These are phyloP conservation scores for Anguilla marmorata DNA, from an alignment of 2,797 vertebrate species.

Conservation along the genomic window DNA sequence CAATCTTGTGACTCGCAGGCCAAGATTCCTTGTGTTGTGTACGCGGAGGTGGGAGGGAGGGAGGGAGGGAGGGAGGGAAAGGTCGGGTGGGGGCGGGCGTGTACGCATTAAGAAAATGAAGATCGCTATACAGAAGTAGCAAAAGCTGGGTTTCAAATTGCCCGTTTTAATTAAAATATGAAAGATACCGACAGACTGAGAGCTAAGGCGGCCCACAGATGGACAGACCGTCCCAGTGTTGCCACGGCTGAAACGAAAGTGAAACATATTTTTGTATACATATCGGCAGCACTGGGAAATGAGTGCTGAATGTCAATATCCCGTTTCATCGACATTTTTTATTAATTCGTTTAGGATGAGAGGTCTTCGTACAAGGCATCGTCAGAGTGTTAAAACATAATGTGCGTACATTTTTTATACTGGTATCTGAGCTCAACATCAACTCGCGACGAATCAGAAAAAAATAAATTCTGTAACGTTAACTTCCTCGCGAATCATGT, in stretches of 20 bases:
- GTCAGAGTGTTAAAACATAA: too few relatives aligned
- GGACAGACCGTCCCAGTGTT: neutral
- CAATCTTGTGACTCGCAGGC: neutral
- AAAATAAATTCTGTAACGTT: too few relatives aligned
- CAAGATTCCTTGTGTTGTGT: neutral
- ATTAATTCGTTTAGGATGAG: too few relatives aligned
- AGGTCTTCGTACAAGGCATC: too few relatives aligned
- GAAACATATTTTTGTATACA: neutral
- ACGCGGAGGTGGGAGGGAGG: too few relatives aligned
- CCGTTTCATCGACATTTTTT: neutral
- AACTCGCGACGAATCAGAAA: too few relatives aligned
- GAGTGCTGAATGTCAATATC: neutral
- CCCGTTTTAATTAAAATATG: neutral
- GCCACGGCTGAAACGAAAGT: slow-evolving; percentile 1
- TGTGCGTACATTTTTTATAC: too few relatives aligned
- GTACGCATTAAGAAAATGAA: neutral
- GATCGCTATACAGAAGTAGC: neutral
- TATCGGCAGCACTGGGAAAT: neutral
- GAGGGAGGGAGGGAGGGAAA: too few relatives aligned
- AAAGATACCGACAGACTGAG: neutral
- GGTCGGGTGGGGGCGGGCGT: neutral
- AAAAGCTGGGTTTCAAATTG: neutral
- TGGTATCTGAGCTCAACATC: too few relatives aligned
- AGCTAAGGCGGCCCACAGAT: neutral
- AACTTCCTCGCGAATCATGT: too few relatives aligned